Conservation (phyloP, 1,140 invertebrate species). For the Phthorimaea operculella region DNA sequence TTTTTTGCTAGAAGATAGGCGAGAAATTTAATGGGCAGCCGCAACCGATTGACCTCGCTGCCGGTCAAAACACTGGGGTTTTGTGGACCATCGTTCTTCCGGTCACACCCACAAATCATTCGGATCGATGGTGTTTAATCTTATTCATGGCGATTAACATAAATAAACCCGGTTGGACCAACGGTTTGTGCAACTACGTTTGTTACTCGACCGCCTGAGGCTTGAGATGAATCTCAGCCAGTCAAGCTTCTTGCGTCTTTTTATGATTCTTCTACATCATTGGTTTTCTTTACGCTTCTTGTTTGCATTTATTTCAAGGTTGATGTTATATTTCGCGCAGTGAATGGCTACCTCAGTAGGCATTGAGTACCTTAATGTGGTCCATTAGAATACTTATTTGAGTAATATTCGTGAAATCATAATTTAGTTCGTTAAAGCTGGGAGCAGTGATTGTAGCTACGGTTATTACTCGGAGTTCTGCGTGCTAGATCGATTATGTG, state of each 20-base stretch:
- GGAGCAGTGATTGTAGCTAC: neutral
- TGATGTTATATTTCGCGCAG: too few relatives aligned
- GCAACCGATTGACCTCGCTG: slow-evolving; percentile 35
- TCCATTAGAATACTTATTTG: neutral
- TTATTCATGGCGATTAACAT: slow-evolving; percentile 37
- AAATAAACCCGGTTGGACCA: slow-evolving; percentile 25
- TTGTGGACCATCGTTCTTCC: slow-evolving; percentile 40
- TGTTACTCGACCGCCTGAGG: neutral
- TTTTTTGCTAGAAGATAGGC: slow-evolving; percentile 32
- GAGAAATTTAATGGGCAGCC: slow-evolving; percentile 39
- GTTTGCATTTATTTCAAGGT: too few relatives aligned
- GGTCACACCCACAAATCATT: slow-evolving; percentile 36
- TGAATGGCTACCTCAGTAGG: too few relatives aligned
- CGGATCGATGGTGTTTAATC: slow-evolving; percentile 14
- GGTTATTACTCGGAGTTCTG: neutral
- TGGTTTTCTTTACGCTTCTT: too few relatives aligned
- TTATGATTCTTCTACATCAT: neutral
- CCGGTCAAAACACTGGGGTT: slow-evolving; percentile 21
- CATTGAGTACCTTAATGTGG: too few relatives aligned
- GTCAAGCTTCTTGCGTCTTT: neutral
- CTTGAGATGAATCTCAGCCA: neutral
- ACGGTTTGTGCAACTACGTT: neutral
- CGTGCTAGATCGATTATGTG: neutral
- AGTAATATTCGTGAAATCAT: neutral
- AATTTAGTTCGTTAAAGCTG: too few relatives aligned